Evolutionary conservation across 2,888 invertebrate species (phyloP), one percentile per base, ranked within the genome.

Genomic region (Quadroppia sp.): DNA sequence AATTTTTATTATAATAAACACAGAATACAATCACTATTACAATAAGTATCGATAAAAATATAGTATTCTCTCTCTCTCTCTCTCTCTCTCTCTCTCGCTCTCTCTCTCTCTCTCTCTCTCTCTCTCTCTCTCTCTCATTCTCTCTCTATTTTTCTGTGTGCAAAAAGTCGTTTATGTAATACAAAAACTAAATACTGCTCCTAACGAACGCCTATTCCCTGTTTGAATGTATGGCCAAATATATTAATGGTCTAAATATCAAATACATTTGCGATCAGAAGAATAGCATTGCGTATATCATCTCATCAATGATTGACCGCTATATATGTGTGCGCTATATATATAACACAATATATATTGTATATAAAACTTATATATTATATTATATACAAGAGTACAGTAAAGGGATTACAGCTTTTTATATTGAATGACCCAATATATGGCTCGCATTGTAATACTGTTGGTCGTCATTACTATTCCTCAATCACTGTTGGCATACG

Each of bases 341-440:
- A n/a, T n/a, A n/a, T n/a, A n/a, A n/a, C n/a, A n/a, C n/a, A 32
- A 56, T 56, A 56, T 56, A 59, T 59, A 59, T 25, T 53, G 23
- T 53, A 23, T 59, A 59, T 30, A 59, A 48, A 48, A 59, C 30
- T 28, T 56, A 56, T 59, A 59, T 13, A 48, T 48, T n/a, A 48
- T 48, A 48, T 48, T 48, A n/a, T 15, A n/a, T 15, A 59, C 59
- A 28, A 23, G 30, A 32, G 23, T 59, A 59, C n/a, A 67, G 67
- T 67, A 67, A 67, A 67, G 67, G 67, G 67, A 67, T 67, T 67
- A 67, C 13, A n/a, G 67, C 67, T 67, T 67, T 61, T 67, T 67
- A n/a, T n/a, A 67, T 67, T 67, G 67, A 67, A 67, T 67, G 67
- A 67, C 67, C 67, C 67, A 36, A 67, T 67, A 67, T 67, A 67